Conservation (phyloP, 2,888 invertebrate genomes). For the Standfussiana lucernea region DNA sequence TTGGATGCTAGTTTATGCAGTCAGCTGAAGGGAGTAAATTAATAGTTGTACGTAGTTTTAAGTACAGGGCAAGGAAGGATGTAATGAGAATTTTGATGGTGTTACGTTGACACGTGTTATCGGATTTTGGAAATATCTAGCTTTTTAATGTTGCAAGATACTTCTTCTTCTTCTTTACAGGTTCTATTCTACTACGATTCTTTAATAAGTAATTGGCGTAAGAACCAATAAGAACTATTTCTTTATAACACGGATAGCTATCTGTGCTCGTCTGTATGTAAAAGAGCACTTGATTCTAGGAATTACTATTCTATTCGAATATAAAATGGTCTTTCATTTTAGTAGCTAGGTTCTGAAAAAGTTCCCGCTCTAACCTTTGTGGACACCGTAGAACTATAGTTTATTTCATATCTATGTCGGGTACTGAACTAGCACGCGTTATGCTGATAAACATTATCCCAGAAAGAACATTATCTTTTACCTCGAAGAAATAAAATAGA, state of each 20-base stretch:
- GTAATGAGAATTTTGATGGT: neutral
- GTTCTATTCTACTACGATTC: neutral
- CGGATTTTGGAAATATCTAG: neutral
- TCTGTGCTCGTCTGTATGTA: neutral
- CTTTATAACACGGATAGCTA: neutral
- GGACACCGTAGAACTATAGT: neutral
- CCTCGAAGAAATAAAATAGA: neutral
- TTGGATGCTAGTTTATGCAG: conserved; percentile 59
- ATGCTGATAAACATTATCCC: neutral
- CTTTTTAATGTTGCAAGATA: neutral
- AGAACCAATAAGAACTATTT: neutral
- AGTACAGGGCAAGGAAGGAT: conserved; percentile 1
- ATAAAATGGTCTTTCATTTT: neutral
- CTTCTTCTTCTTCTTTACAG: neutral
- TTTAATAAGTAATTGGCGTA: neutral
- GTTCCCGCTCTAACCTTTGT: neutral
- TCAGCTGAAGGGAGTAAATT: conserved; percentile 19
- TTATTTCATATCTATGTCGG: neutral
- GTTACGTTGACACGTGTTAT: neutral
- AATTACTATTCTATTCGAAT: neutral
- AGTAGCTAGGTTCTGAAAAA: neutral
- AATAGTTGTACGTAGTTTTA: conserved; percentile 34
- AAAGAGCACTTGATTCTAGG: neutral
- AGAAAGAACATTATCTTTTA: neutral
- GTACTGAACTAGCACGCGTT: neutral